These are phyloP conservation scores for Drosophila leontia DNA, from an alignment of 1,140 invertebrate species.

Conservation along the genomic window DNA sequence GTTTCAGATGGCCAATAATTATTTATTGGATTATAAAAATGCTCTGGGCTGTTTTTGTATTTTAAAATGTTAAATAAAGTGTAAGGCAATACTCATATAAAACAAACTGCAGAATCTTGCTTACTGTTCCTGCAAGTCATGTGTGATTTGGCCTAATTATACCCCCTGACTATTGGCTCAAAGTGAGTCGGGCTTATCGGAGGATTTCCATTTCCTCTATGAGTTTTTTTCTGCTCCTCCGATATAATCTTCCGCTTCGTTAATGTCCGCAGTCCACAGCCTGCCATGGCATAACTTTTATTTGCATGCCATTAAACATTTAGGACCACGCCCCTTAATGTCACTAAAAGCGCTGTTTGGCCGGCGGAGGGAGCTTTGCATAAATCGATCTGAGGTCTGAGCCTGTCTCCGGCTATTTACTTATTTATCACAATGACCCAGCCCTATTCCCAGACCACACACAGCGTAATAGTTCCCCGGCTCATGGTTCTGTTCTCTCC, in stretches of 20 bases:
- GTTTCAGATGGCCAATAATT: slow-evolving; percentile 2
- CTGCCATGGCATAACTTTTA: slow-evolving; percentile 55
- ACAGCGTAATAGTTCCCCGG: slow-evolving; percentile 57
- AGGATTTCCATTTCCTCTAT: slow-evolving; percentile 44
- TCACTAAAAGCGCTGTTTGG: slow-evolving; percentile 68
- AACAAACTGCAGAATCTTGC: neutral
- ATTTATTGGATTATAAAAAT: slow-evolving; percentile 5
- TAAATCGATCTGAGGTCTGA: slow-evolving; percentile 68
- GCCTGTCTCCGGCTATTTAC: slow-evolving; percentile 71
- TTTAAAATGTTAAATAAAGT: neutral
- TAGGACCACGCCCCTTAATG: slow-evolving; percentile 69
- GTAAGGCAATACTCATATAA: neutral
- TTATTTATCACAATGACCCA: slow-evolving; percentile 80
- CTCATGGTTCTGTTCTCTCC: slow-evolving; percentile 7
- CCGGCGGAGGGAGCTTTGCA: slow-evolving; percentile 45
- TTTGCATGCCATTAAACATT: slow-evolving; percentile 66
- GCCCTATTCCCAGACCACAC: slow-evolving; percentile 72
- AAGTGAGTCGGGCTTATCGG: slow-evolving; percentile 46
- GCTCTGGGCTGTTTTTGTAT: neutral
- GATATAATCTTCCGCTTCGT: slow-evolving; percentile 54
- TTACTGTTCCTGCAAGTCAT: slow-evolving; percentile 25
- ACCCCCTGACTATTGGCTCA: neutral
- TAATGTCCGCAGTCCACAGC: slow-evolving; percentile 48
- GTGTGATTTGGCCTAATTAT: slow-evolving; percentile 46
- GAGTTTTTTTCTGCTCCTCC: slow-evolving; percentile 9